Base-by-base conservation (phyloP, 2,888 invertebrate species). In the Chrysolina oricalcia region DNA sequence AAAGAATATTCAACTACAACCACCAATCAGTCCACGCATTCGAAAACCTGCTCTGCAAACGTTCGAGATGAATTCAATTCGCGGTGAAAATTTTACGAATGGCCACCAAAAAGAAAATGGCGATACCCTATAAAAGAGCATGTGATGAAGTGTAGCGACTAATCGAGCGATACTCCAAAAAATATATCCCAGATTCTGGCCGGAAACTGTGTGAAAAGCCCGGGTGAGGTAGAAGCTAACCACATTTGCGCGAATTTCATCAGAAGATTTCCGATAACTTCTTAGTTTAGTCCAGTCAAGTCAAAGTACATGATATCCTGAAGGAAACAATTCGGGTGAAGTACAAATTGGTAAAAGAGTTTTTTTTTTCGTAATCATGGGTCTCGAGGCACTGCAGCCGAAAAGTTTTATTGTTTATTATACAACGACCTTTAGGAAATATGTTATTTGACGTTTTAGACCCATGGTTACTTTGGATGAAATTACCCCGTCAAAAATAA, bases 71-170 rank as follows among this genome's bases (percentile, higher is more conserved):
- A 35, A 35, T 4, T 35, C 35, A 35, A 3, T 53, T 19, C 19
- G 53, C 11, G 13, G 11, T 19, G 19, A 21, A 53, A 19, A 53
- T 53, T 19, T 53, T 19, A 19, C 53, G 53, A 53, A 53, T 11
- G 53, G 10, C 53, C 11, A 9, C 21, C 19, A 19, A 15, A 53
- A 53, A 53, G 53, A 53, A 53, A 53, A 53, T 53, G 53, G 53
- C 53, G 53, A 53, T 53, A 53, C 53, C 53, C 11, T 11, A 21
- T 53, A 53, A 53, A 53, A 53, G 53, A 53, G 21, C 53, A 53
- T 53, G 53, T 53, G 53, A 53, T 53, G 53, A 53, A 53, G 53
- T 53, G 53, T 53, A 53, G 53, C 53, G 53, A 53, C 53, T 53
- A 53, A 53, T 53, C 53, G 53, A 53, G 53, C 53, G 53, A 53